Base-by-base conservation (phyloP, 2,113 vertebrate species). In the Spea multiplicata region DNA sequence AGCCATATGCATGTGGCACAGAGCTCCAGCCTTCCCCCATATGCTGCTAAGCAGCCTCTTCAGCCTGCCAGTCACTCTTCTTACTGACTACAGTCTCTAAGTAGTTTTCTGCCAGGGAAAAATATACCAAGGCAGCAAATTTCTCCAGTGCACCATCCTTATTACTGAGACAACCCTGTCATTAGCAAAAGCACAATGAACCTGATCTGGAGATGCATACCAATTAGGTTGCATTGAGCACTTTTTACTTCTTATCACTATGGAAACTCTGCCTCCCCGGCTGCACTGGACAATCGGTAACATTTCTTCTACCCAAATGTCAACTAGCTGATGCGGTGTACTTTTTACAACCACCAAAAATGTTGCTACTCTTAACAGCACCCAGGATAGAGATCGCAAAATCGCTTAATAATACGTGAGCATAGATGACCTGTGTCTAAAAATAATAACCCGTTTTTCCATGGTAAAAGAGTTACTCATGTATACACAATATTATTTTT, bases 181-280 rank as follows among this genome's bases (percentile, higher is more conserved):
- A 95, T 96, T 96, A 96, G 91, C 89, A 90, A 91, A 87, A 90
- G 91, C 93, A 94, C 94, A 95, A 95, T 95, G 92, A 94, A 91
- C 93, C 90, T 92, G 93, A 90, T 91, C 92, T 89, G 88, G 91
- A 92, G 92, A 93, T 88, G 93, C 93, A 95, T 95, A 95, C 93
- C 95, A 95, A 96, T 96, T 92, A 96, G 93, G 90, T 84, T 89
- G 89, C 92, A 81, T 86, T 82, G 86, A 91, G 90, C 89, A 91
- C 92, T 93, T 91, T 89, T 30, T 86, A 90, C 91, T 92, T 92
- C 93, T 92, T 90, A 93, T 95, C 91, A 86, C 94, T 91, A 95
- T 95, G 94, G 93, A 95, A 94, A 96, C 93, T 89, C 86, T 64
- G 88, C 90, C 88, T 88, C 86, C 88, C 86, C 71, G 83, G 86